Percentiles rank a stretch among this genome's conserved stretches.
Evolutionary conservation across 2,113 vertebrate genomes (phyloP).

Genomic region (Tricholaema leucomelas): DNA sequence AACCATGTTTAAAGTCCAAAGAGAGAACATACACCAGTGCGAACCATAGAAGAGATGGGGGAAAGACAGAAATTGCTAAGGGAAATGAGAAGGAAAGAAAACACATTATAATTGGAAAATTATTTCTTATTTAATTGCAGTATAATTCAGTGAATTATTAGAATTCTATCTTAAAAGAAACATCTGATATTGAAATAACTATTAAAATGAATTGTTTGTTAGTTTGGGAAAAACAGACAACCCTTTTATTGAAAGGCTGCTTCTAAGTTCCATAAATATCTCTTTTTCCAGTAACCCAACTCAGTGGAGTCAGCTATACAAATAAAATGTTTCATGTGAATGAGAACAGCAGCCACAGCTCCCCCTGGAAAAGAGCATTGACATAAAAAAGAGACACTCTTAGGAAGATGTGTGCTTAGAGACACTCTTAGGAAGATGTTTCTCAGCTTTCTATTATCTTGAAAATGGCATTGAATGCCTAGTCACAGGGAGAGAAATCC

Average conservation of each 20-base stretch:
- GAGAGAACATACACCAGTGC: neutral
- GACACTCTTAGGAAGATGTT: neutral
- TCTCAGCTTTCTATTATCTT: neutral
- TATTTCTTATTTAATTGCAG: neutral
- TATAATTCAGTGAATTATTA: constrained; percentile 20
- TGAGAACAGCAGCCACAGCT: neutral
- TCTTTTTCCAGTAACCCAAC: neutral
- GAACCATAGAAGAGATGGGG: neutral
- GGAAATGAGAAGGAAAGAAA: neutral
- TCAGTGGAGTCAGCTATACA: neutral
- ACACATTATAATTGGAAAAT: neutral
- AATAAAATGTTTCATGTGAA: neutral
- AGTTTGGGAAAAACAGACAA: neutral
- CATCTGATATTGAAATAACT: neutral
- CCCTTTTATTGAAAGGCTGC: neutral
- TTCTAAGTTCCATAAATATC: neutral
- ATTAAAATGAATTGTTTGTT: constrained; percentile 29
- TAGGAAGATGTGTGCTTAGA: neutral
- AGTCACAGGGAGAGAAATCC: neutral
- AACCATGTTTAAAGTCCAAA: neutral
- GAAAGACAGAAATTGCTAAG: neutral
- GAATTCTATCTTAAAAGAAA: neutral
- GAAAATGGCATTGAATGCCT: neutral
- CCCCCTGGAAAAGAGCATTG: neutral
- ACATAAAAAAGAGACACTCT: neutral